phyloP scores from a whole-genome alignment of 2,113 vertebrate species.

The Aptenodytes patagonicus region DNA sequence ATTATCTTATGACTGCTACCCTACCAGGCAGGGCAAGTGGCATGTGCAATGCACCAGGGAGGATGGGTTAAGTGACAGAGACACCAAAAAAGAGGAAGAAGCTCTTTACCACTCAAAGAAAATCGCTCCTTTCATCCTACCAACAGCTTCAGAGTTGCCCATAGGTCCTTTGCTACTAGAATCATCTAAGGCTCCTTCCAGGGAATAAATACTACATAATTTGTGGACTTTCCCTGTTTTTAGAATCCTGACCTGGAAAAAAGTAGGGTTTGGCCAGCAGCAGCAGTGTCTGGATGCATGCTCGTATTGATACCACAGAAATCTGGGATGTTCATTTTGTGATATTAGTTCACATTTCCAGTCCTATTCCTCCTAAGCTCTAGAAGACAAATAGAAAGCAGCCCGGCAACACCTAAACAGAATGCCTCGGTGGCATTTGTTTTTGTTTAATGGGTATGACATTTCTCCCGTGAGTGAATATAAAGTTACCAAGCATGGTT shows the following conservation, averaged over 20 bases:
- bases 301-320: background rate
- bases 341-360: background rate
- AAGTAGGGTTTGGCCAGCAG: background rate
- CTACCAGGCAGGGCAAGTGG: background rate
- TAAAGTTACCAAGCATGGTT: accelerated
- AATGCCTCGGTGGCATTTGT: background rate
- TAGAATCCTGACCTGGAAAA: background rate
- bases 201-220: background rate
- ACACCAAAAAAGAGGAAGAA: background rate
- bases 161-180: background rate
- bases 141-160: background rate
- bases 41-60: background rate
- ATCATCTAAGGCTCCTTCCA: background rate
- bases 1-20: background rate
- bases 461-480: background rate
- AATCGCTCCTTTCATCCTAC: background rate
- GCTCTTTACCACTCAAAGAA: background rate
- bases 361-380: background rate
- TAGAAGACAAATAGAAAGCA: background rate
- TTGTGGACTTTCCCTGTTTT: background rate
- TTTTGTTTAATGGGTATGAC: background rate
- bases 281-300: background rate
- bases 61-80: background rate
- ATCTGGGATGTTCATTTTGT: background rate
- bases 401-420: background rate